Percentiles rank a stretch among this genome's conserved stretches.
These are phyloP conservation scores for Sebastes oblongus DNA, from an alignment of 2,797 vertebrate species.

Conservation along the genomic window DNA sequence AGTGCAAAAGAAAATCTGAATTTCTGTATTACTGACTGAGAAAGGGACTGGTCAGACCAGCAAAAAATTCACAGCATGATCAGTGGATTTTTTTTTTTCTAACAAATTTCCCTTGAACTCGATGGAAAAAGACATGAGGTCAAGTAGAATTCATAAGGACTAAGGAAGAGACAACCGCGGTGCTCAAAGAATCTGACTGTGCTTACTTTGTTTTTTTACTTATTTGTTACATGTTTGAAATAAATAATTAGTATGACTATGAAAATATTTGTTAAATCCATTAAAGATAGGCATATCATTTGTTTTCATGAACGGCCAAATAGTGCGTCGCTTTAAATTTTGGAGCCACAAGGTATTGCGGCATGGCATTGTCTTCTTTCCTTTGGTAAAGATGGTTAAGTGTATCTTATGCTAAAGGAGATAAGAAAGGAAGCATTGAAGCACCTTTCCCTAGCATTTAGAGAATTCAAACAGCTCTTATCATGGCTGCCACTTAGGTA, in stretches of 20 bases:
- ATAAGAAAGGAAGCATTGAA: too few relatives aligned
- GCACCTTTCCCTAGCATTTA: too few relatives aligned
- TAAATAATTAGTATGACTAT: too few relatives aligned
- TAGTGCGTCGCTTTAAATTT: neutral
- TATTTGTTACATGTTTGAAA: too few relatives aligned
- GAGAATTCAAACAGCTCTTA: too few relatives aligned
- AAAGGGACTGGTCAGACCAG: neutral
- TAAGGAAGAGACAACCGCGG: too few relatives aligned
- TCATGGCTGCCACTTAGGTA: neutral
- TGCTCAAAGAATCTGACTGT: neutral
- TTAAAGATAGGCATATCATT: neutral
- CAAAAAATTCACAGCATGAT: neutral
- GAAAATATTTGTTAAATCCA: neutral
- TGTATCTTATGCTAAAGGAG: neutral
- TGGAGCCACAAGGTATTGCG: neutral
- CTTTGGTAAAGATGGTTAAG: neutral
- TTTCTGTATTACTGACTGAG: neutral
- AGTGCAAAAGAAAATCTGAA: neutral
- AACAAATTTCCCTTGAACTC: too few relatives aligned
- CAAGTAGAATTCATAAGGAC: too few relatives aligned
- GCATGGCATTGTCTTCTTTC: neutral
- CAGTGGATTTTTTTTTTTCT: neutral
- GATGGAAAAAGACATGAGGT: too few relatives aligned
- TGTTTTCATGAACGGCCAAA: neutral
- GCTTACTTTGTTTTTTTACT: too few relatives aligned